A percentile compares a stretch with the other conserved stretches of the same genome.
phyloP scores from a whole-genome alignment of 2,797 vertebrate species.

The Cheirogaleus major region DNA sequence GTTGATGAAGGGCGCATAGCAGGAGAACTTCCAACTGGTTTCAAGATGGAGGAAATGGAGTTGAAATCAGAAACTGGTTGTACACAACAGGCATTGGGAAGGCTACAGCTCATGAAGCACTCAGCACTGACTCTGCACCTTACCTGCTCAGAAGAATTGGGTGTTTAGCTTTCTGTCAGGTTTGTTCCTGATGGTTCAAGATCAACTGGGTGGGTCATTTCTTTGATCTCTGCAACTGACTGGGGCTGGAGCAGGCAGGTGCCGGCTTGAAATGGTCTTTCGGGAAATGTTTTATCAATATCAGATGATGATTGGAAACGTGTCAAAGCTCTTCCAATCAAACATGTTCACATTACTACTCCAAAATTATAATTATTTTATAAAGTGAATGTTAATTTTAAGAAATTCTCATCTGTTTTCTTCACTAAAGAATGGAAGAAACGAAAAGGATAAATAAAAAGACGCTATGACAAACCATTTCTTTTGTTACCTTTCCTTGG shows the following conservation, averaged over 20 bases:
- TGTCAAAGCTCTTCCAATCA: not conserved
- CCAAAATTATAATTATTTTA: not conserved
- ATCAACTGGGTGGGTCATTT: not conserved
- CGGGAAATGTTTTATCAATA: not conserved
- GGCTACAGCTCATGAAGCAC: not conserved
- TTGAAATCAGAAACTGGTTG: not conserved
- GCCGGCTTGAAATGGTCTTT: not conserved
- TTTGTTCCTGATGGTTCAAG: not conserved
- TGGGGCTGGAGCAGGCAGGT: not conserved
- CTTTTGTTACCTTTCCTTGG: not conserved
- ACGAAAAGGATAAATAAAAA: not conserved
- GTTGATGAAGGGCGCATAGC: not conserved
- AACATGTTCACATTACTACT: not conserved
- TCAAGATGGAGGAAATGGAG: not conserved
- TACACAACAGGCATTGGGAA: not conserved
- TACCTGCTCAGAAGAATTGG: not conserved
- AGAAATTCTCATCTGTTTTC: not conserved
- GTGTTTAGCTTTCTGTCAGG: not conserved
- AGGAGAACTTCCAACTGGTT: not conserved
- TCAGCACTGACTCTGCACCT: not conserved
- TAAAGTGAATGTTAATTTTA: not conserved
- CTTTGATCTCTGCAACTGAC: not conserved
- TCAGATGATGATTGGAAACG: not conserved
- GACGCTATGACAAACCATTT: not conserved
- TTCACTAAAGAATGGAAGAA: not conserved